phyloP scores from a whole-genome alignment of 2,113 vertebrate genomes.

The Apistogramma diplotaenia region DNA sequence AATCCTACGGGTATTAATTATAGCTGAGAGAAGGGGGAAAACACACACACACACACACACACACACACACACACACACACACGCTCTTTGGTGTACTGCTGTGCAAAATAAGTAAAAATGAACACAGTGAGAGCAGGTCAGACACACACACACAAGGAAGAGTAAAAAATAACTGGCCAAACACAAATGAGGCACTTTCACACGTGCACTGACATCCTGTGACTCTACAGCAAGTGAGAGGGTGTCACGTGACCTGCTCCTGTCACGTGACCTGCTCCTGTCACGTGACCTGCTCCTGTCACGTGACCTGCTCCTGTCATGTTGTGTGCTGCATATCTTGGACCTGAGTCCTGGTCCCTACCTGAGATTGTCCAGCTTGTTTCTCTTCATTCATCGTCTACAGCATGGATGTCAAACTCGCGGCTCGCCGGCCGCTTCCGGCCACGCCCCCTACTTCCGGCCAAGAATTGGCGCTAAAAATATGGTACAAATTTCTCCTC shows the following conservation, averaged over 20 bases:
- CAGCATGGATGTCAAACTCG: no score
- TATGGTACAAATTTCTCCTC: no score
- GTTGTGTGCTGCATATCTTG: not conserved
- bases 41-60: constrained; percentile 1
- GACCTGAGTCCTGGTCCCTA: no score
- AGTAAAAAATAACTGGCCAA: not conserved
- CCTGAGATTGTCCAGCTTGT: not conserved
- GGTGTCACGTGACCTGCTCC: not conserved
- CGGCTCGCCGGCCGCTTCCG: no score
- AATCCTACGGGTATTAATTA: constrained; percentile 67
- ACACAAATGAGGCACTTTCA: not conserved
- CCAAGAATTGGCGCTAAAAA: no score
- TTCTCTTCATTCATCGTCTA: not conserved
- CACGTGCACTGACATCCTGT: not conserved
- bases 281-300: not conserved
- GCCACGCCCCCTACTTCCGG: no score
- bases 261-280: not conserved
- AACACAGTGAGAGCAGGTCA: not conserved
- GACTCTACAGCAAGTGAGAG: not conserved
- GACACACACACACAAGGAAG: not conserved
- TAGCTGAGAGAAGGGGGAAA: not conserved
- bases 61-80: constrained; percentile 7
- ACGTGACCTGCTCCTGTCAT: not conserved
- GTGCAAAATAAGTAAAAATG: not conserved
- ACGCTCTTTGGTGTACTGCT: not conserved